These are phyloP conservation scores for Sebastes iracundus DNA, from an alignment of 2,797 vertebrate genomes.

Conservation along the genomic window DNA sequence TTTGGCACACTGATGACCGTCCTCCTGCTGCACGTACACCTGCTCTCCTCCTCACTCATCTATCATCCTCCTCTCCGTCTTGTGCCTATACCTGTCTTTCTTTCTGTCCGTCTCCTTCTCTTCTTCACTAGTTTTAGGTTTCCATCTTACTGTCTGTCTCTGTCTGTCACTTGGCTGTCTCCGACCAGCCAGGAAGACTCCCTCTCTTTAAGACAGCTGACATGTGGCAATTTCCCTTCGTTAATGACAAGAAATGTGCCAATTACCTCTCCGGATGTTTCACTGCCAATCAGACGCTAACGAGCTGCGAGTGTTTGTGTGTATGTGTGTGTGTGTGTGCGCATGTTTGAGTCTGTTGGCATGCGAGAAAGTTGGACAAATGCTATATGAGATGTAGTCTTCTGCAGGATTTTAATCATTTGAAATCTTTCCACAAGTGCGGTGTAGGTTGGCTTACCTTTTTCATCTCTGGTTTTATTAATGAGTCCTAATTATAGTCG, in stretches of 20 bases:
- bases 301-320: conserved; percentile 83
- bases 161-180: conserved; percentile 45
- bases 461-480: conserved; percentile 61
- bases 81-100: background rate
- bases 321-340: background rate
- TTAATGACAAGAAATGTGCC: conserved; percentile 95
- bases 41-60: conserved; percentile 25
- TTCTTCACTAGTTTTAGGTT: conserved; percentile 32
- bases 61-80: conserved; percentile 32
- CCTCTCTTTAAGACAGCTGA: conserved; percentile 80
- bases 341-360: conserved; percentile 35
- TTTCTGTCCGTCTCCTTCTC: background rate
- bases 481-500: conserved; percentile 66
- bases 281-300: conserved; percentile 91
- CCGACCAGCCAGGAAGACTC: conserved; percentile 42
- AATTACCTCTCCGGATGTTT: conserved; percentile 93
- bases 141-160: conserved; percentile 18
- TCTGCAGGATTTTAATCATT: conserved; percentile 42
- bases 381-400: conserved; percentile 20
- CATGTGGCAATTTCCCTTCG: conserved; percentile 89
- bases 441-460: conserved; percentile 39
- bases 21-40: conserved; percentile 21
- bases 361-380: conserved; percentile 44
- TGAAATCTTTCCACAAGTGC: conserved; percentile 23
- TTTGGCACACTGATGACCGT: conserved; percentile 13